Evolutionary conservation across 2,888 invertebrate genomes (phyloP).

Genomic region (Xestia ashworthii): DNA sequence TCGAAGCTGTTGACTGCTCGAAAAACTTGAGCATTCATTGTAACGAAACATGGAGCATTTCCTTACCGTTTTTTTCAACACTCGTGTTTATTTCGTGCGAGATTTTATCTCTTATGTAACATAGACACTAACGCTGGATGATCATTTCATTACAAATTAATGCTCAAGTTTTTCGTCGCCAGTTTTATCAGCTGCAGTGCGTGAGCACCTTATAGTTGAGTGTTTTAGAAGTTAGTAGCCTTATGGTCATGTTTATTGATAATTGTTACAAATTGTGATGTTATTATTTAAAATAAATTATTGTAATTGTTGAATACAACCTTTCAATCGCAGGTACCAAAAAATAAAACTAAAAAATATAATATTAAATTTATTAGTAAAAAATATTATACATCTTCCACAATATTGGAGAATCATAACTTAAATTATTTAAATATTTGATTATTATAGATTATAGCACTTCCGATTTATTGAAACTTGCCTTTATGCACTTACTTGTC

Average conservation of each 20-base stretch:
- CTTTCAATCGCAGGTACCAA: slow-evolving; percentile 19
- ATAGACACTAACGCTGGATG: neutral
- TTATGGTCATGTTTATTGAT: slow-evolving; percentile 42
- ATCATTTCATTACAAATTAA: neutral
- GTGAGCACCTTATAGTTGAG: slow-evolving; percentile 4
- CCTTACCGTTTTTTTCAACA: neutral
- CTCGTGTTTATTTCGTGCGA: neutral
- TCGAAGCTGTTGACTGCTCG: neutral
- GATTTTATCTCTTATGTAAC: neutral
- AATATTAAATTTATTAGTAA: slow-evolving; percentile 91
- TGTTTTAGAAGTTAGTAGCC: slow-evolving; percentile 54
- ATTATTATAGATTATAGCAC: slow-evolving; percentile 88
- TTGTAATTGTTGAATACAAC: slow-evolving; percentile 38
- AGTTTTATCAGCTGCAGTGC: slow-evolving; percentile 15
- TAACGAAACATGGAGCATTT: neutral
- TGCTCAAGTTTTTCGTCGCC: neutral
- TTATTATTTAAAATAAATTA: slow-evolving; percentile 66
- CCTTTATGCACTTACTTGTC: slow-evolving; percentile 84
- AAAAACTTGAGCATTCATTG: neutral
- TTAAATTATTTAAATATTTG: slow-evolving; percentile 89
- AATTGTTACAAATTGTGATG: slow-evolving; percentile 65
- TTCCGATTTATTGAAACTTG: slow-evolving; percentile 85
- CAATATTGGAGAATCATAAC: slow-evolving; percentile 91
- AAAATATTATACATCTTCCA: slow-evolving; percentile 91
- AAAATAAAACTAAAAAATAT: slow-evolving; percentile 82